Percentiles rank a stretch among this genome's conserved stretches.
phyloP scores from a whole-genome alignment of 2,888 invertebrate species.

The Brenthis daphne region DNA sequence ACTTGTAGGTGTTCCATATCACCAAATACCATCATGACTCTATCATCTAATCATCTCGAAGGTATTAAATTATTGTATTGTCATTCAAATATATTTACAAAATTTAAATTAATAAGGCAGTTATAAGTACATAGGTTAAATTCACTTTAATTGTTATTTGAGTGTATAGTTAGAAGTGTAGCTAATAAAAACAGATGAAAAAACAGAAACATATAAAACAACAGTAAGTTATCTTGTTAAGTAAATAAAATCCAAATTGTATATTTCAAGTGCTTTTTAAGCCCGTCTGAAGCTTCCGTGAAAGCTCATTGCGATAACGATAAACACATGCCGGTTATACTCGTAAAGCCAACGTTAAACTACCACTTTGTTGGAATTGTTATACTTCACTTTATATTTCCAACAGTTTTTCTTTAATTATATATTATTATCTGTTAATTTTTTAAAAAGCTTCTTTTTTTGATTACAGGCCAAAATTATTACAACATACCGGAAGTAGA shows the following conservation, averaged over 20 bases:
- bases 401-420: background rate
- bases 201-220: background rate
- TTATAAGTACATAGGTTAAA: no score
- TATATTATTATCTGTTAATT: background rate
- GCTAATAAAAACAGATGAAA: background rate
- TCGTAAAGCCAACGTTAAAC: conserved; percentile 8
- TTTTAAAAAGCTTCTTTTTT: no score
- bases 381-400: conserved; percentile 3
- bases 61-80: no score
- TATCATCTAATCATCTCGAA: no score
- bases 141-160: no score
- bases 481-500: no score
- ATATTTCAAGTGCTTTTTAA: conserved; percentile 17
- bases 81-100: no score
- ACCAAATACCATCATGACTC: no score
- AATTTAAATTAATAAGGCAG: no score
- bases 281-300: conserved; percentile 27
- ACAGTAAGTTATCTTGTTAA: conserved; percentile 9
- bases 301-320: conserved; percentile 31
- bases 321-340: conserved; percentile 20
- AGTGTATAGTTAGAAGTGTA: no score
- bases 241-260: conserved; percentile 15
- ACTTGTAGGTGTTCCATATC: no score
- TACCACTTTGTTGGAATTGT: conserved; percentile 10
- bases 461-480: no score